Base-by-base conservation (phyloP, 2,888 invertebrate genomes). In the Meganola albula region DNA sequence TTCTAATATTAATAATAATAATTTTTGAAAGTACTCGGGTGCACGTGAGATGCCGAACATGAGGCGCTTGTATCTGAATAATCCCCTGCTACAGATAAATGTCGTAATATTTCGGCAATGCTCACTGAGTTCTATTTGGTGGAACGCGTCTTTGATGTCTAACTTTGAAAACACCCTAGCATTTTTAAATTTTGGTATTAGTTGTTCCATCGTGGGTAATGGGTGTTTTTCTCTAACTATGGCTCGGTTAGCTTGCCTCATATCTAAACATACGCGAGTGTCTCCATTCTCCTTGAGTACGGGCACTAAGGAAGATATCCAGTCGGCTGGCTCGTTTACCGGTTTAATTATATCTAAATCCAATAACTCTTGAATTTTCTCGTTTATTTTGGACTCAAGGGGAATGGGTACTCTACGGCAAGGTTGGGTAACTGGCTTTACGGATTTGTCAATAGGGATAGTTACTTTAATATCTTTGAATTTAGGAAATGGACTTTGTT, bases 41-140 rank as follows among this genome's bases (percentile, higher is more conserved):
- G 82, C 82, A 28, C 70, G 70, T 1, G 51, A 52, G 6, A 78
- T 62, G 0, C 70, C 71, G 36, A 73, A 74, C 62, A 67, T 66
- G 4, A 73, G 20, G 7, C 72, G 24, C 43, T 73, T 76, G 35
- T 68, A 80, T 16, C 26, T 39, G 7, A 31, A 55, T 2, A 56
- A 23, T 1, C 55, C 51, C 12, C 41, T 44, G n/a, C 21, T 24
- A 0, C 39, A 40, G 2, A 49, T 58, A 20, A 54, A 58, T 0
- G 61, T 62, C 1, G 59, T 58, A 0, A 59, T 44, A 10, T 53
- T 10, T 16, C 58, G 36, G 1, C 27, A 40, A 10, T 50, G 29
- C 3, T 26, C 34, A 2, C 37, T 21, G 0, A 58, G 3, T 28
- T 58, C 56, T 1, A 57, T 1, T 11, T 56, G 57, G 20, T 59